These are phyloP conservation scores for Oryzaephilus surinamensis DNA, from an alignment of 1,140 invertebrate species.

Conservation along the genomic window DNA sequence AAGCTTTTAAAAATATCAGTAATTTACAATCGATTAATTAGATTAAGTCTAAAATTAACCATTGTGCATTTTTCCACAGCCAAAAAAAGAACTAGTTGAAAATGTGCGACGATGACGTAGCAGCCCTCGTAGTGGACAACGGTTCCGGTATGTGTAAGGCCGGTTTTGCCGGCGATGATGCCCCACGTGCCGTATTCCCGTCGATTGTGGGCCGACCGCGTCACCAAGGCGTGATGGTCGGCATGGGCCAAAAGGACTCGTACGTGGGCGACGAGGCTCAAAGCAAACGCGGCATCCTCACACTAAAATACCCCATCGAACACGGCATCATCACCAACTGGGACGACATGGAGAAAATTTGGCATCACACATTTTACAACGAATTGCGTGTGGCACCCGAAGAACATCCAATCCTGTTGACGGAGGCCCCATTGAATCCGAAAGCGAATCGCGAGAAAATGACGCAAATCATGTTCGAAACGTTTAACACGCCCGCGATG, in stretches of 20 bases:
- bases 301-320: too few species aligned
- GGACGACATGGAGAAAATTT: constrained; percentile 97
- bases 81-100: too few species aligned
- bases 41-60: too few species aligned
- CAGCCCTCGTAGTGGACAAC: constrained; percentile 77
- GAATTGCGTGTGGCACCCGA: constrained; percentile 95
- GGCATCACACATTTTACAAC: too few species aligned
- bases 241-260: too few species aligned
- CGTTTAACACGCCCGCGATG: constrained; percentile 83
- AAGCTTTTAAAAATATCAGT: too few species aligned
- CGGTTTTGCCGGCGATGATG: constrained; percentile 93
- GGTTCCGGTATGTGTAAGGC: constrained; percentile 99
- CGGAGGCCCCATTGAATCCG: constrained; percentile 83
- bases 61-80: too few species aligned
- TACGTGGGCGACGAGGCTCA: too few species aligned
- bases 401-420: constrained; percentile 84
- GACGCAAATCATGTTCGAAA: too few species aligned
- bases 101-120: constrained; percentile 88
- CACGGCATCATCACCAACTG: constrained; percentile 92
- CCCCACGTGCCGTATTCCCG: constrained; percentile 88
- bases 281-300: constrained; percentile 90
- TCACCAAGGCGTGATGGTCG: constrained; percentile 93
- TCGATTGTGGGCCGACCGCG: constrained; percentile 87
- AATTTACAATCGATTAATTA: too few species aligned
- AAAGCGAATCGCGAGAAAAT: constrained; percentile 82